phyloP scores from a whole-genome alignment of 2,888 invertebrate species.

The Stomorhina lunata region DNA sequence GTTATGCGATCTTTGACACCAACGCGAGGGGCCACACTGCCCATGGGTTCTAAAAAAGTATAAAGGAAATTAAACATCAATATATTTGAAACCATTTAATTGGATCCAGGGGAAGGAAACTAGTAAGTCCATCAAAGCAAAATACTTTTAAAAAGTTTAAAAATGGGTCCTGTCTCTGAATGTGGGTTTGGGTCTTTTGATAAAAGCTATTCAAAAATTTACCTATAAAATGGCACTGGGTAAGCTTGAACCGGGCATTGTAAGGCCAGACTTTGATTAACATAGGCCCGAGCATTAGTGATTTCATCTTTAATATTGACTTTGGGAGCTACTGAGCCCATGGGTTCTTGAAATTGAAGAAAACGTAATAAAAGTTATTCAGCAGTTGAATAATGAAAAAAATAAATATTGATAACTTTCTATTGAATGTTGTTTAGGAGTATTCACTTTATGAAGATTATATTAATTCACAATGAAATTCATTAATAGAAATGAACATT shows the following conservation, averaged over 20 bases:
- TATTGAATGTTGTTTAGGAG: no score
- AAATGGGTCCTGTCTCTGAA: not conserved
- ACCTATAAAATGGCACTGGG: constrained; percentile 70
- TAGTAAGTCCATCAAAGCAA: not conserved
- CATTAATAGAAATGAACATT: no score
- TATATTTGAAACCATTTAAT: constrained; percentile 19
- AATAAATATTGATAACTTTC: no score
- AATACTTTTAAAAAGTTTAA: not conserved
- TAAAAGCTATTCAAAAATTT: constrained; percentile 4
- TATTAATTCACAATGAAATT: no score
- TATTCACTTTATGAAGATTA: no score
- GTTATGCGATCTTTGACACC: constrained; percentile 84
- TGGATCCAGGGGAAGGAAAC: no score
- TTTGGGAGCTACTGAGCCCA: constrained; percentile 82
- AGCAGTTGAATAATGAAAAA: not conserved
- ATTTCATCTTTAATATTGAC: constrained; percentile 85
- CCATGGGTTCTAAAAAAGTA: constrained; percentile 83
- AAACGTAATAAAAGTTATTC: not conserved
- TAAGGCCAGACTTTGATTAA: constrained; percentile 82
- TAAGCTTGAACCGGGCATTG: constrained; percentile 84
- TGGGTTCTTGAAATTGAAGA: constrained; percentile 79
- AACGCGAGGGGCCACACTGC: constrained; percentile 85
- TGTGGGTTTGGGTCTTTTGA: constrained; percentile 21
- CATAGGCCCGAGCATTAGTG: constrained; percentile 81
- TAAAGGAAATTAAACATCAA: not conserved